Conservation (phyloP, 2,888 invertebrate species). For the Folsomia candida region DNA sequence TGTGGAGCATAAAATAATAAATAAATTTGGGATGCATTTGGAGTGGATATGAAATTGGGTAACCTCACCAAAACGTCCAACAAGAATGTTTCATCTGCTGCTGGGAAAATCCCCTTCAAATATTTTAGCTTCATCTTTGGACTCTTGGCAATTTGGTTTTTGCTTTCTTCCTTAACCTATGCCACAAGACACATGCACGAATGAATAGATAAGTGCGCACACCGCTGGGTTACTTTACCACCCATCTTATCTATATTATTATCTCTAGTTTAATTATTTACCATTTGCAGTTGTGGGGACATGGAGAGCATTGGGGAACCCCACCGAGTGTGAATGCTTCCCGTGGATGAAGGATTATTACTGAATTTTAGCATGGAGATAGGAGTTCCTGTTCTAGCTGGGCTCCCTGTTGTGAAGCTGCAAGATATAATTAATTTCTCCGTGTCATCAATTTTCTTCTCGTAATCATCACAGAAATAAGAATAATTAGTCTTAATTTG, state of each 20-base stretch:
- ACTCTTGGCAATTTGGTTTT: slow-evolving; percentile 49
- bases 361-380: slow-evolving; percentile 49
- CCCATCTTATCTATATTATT: not conserved
- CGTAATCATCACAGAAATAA: slow-evolving; percentile 6
- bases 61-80: slow-evolving; percentile 80
- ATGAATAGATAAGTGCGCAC: not conserved
- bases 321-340: slow-evolving; percentile 48
- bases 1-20: no score
- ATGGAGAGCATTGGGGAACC: slow-evolving; percentile 47
- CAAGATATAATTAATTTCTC: not conserved
- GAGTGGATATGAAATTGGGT: no score
- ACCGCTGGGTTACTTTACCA: not conserved
- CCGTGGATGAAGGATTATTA: slow-evolving; percentile 48
- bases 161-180: slow-evolving; percentile 43
- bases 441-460: slow-evolving; percentile 4
- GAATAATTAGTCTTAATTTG: not conserved
- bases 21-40: no score
- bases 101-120: slow-evolving; percentile 84
- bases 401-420: slow-evolving; percentile 48
- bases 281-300: slow-evolving; percentile 50
- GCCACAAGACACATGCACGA: not conserved
- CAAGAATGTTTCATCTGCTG: slow-evolving; percentile 82
- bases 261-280: slow-evolving; percentile 12
- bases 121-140: slow-evolving; percentile 94
- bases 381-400: slow-evolving; percentile 50